Evolutionary conservation across 92 coral and sea anemone genomes (phyloP), one percentile per base, ranked within the genome.

Genomic region (Montipora capitata): DNA sequence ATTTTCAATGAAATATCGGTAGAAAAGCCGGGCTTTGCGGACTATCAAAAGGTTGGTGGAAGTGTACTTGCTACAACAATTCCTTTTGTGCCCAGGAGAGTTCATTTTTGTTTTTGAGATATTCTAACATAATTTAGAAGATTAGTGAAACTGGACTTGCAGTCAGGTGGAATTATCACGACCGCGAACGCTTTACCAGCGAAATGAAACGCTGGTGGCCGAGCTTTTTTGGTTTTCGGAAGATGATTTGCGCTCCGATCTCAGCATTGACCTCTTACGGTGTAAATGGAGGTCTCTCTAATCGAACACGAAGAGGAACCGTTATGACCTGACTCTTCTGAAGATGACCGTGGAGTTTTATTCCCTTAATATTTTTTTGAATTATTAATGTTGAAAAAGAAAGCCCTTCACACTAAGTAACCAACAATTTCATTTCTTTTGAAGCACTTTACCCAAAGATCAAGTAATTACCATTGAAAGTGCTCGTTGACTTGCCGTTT

Each of bases 351-450:
- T 45, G 61, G 12, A 7, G 61, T 54, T 3, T 9, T 38, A 14
- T n/a, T 57, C 40, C 2, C 35, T 49, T 44, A 44, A 48, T 68
- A 39, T 38, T 80, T 80, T 51, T 49, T 80, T 80, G 5, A 80
- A 48, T 68, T 80, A 16, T 80, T 52, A 35, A 64, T 52, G 40
- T 49, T 27, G 0, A 68, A 9, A 14, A 8, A 48, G 11, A 40
- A 51, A 7, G n/a, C 10, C 16, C 48, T 64, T 52, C 18, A 6
- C 76, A 51, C 68, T 52, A 7, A 35, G 48, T 67, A 39, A 80
- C 85, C 39, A 0, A 65, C 4, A 4, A 9, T 15, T 58, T 18
- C 15, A 79, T 12, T 79, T 44, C 44, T 10, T 62, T 43, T 3
- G 15, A 17, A 12, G 78, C 44, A 38, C 38, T 18, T 38, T 7